Percentiles rank a stretch among this genome's conserved stretches.
Conservation (phyloP, 1,140 invertebrate genomes). For the Zaprionus nigranus region DNA sequence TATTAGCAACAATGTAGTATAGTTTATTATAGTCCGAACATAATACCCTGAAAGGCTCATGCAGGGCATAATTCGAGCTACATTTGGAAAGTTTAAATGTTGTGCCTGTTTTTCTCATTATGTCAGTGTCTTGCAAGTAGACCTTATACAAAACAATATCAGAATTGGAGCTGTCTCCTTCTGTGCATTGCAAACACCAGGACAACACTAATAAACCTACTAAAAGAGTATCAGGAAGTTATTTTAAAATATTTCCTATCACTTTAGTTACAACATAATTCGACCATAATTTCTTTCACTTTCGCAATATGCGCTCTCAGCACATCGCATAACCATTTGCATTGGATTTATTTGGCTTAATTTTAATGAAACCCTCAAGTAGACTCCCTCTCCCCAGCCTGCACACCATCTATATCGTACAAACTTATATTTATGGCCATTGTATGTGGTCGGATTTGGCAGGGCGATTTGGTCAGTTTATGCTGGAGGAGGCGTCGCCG, state of each 20-base stretch:
- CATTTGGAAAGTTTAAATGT: too few relatives aligned
- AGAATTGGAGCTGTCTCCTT: accelerated
- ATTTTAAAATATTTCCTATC: not conserved
- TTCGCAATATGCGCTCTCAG: not conserved
- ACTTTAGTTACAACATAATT: not conserved
- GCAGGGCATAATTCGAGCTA: too few relatives aligned
- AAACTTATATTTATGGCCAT: not conserved
- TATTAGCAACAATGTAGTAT: too few relatives aligned
- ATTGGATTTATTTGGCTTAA: not conserved
- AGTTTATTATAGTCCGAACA: too few relatives aligned
- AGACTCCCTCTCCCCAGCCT: not conserved
- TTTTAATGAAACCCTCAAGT: conserved; percentile 16
- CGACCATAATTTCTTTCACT: not conserved
- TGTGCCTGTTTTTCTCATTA: too few relatives aligned
- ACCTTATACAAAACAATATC: too few relatives aligned
- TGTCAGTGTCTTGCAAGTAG: too few relatives aligned
- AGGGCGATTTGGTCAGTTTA: conserved; percentile 49
- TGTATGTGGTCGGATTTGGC: conserved; percentile 21
- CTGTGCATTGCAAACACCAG: too few relatives aligned
- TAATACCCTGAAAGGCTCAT: too few relatives aligned
- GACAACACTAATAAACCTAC: not conserved
- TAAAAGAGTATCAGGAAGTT: not conserved
- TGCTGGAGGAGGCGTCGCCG: conserved; percentile 38
- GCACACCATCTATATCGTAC: not conserved
- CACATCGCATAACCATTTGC: conserved; percentile 9